phyloP scores from a whole-genome alignment of 2,797 vertebrate species.

The Parambassis ranga region DNA sequence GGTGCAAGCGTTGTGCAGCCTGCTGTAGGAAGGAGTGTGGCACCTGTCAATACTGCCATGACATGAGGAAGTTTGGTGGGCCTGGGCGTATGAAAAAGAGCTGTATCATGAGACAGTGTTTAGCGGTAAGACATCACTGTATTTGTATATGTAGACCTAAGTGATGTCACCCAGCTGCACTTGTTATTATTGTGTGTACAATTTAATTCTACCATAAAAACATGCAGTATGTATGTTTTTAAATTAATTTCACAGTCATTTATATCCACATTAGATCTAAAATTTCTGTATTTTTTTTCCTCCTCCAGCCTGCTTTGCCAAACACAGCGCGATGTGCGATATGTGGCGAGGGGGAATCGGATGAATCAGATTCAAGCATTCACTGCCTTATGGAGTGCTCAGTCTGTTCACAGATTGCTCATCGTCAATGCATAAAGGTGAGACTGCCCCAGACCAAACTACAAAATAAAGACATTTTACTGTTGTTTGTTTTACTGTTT shows the following conservation, averaged over 20 bases:
- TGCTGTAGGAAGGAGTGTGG: conserved; percentile 94
- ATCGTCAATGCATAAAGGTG: conserved; percentile 94
- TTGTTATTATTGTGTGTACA: too few relatives aligned
- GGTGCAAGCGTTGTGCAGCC: conserved; percentile 93
- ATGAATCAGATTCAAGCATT: conserved; percentile 83
- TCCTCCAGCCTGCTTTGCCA: conserved; percentile 89
- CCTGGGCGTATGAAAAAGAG: conserved; percentile 96
- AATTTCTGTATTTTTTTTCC: not conserved
- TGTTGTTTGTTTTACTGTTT: not conserved
- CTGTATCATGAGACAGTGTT: conserved; percentile 91
- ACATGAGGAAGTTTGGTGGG: conserved; percentile 97
- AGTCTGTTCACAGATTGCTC: conserved; percentile 93
- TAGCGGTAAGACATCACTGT: conserved; percentile 83
- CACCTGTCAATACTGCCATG: conserved; percentile 92
- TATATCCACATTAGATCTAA: not conserved
- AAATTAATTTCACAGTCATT: too few relatives aligned
- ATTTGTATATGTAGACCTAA: not conserved
- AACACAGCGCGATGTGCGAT: conserved; percentile 93
- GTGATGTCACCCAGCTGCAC: not conserved
- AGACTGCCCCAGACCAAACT: not conserved
- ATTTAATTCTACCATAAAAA: too few relatives aligned
- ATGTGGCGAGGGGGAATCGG: conserved; percentile 90
- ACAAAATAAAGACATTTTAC: not conserved
- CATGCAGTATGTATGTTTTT: too few relatives aligned
- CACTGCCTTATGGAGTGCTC: conserved; percentile 97